phyloP scores from a whole-genome alignment of 2,888 invertebrate species.

The Clivina fossor region DNA sequence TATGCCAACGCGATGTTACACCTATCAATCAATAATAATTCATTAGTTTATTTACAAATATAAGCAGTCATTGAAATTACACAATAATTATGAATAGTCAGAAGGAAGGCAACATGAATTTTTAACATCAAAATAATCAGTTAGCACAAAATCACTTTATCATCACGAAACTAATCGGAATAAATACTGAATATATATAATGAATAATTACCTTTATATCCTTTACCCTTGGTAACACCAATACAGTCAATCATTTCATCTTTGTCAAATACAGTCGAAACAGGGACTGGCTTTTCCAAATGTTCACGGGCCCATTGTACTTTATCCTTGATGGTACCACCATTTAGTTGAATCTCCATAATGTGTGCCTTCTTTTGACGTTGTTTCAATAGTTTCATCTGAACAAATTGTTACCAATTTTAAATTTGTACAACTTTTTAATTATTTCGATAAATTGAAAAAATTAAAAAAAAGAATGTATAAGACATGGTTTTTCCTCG shows the following conservation, averaged over 20 bases:
- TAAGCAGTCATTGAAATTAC: slow-evolving; percentile 16
- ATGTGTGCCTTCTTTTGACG: slow-evolving; percentile 99
- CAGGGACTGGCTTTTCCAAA: slow-evolving; percentile 90
- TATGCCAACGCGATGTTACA: slow-evolving; percentile 99
- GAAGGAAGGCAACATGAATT: slow-evolving; percentile 67
- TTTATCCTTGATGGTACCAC: slow-evolving; percentile 93
- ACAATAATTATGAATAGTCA: slow-evolving; percentile 49
- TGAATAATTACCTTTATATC: slow-evolving; percentile 83
- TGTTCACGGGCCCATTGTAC: slow-evolving; percentile 97
- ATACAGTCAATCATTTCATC: slow-evolving; percentile 99
- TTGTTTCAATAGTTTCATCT: slow-evolving; percentile 97
- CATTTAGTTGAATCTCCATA: slow-evolving; percentile 99
- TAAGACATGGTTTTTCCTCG: slow-evolving; percentile 71
- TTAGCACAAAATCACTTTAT: slow-evolving; percentile 53
- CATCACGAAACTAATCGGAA: too few relatives aligned
- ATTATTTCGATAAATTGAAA: too few relatives aligned
- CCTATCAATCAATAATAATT: too few relatives aligned
- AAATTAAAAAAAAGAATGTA: slow-evolving; percentile 55
- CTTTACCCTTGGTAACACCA: slow-evolving; percentile 99
- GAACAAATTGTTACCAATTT: too few relatives aligned
- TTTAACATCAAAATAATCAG: slow-evolving; percentile 51
- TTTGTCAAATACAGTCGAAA: slow-evolving; percentile 88
- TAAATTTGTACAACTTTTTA: too few relatives aligned
- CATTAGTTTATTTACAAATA: not conserved
- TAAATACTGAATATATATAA: slow-evolving; percentile 4